A percentile compares a stretch with the other conserved stretches of the same genome.
Conservation (phyloP, 1,140 invertebrate genomes). For the Saccostrea glomerata region DNA sequence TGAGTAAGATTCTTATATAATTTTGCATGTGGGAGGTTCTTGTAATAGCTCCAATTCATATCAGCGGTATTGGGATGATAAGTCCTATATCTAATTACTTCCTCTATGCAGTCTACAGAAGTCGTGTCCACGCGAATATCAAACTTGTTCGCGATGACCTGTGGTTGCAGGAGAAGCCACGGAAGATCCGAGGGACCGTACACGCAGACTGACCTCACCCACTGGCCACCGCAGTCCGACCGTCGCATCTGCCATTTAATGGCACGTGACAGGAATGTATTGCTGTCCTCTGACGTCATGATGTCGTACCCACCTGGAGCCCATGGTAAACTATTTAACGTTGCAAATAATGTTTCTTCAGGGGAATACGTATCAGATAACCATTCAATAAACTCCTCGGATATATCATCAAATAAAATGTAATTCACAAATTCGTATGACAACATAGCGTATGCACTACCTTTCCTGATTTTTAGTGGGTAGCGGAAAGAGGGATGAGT, state of each 20-base stretch:
- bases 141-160: conserved; percentile 76
- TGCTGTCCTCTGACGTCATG: conserved; percentile 22
- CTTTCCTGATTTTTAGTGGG: conserved; percentile 60
- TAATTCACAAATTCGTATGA: conserved; percentile 63
- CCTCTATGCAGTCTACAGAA: conserved; percentile 72
- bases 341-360: conserved; percentile 66
- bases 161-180: conserved; percentile 60
- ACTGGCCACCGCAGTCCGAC: conserved; percentile 40
- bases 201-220: conserved; percentile 47
- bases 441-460: conserved; percentile 65
- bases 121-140: conserved; percentile 62
- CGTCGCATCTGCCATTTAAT: conserved; percentile 53
- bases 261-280: conserved; percentile 53
- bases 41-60: conserved; percentile 57
- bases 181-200: conserved; percentile 67
- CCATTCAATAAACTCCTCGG: conserved; percentile 57
- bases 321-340: conserved; percentile 60
- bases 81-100: conserved; percentile 53
- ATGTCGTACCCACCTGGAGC: conserved; percentile 61
- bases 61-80: not conserved
- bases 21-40: conserved; percentile 55
- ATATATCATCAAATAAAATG: conserved; percentile 58
- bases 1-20: conserved; percentile 42
- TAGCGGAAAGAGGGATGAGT: conserved; percentile 49
- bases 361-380: conserved; percentile 61